Conservation (phyloP, 2,113 vertebrate species). For the Gasterosteus aculeatus region DNA sequence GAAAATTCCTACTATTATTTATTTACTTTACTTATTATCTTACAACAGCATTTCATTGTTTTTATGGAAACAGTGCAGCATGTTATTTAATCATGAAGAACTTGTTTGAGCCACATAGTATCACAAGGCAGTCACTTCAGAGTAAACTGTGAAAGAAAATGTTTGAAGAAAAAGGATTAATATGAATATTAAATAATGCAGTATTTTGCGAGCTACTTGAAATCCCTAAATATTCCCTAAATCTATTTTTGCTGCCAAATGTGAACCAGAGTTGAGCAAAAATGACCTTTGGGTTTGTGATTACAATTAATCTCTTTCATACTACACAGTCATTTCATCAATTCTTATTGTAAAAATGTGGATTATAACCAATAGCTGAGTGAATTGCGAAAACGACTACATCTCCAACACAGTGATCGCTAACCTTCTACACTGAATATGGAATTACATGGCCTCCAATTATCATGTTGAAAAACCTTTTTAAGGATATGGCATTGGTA, state of each 20-base stretch:
- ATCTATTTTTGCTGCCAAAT: background rate
- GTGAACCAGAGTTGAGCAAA: background rate
- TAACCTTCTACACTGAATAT: background rate
- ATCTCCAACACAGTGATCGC: background rate
- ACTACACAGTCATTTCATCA: background rate
- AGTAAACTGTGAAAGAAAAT: background rate
- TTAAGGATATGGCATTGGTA: no score
- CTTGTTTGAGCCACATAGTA: background rate
- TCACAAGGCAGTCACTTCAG: background rate
- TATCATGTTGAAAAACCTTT: no score
- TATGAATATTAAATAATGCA: background rate
- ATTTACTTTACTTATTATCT: slow-evolving; percentile 10
- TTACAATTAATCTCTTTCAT: background rate
- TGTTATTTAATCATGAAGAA: background rate
- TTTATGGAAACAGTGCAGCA: background rate
- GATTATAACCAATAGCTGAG: background rate
- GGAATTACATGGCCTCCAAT: background rate
- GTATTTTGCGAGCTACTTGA: background rate
- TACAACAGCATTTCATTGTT: background rate
- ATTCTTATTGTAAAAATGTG: background rate
- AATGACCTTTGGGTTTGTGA: background rate
- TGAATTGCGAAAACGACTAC: background rate
- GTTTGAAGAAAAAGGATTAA: background rate
- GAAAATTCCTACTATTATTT: slow-evolving; percentile 24
- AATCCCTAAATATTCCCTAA: background rate